Conservation (phyloP, 2,888 invertebrate genomes). For the Nephrocerus scutellatus region DNA sequence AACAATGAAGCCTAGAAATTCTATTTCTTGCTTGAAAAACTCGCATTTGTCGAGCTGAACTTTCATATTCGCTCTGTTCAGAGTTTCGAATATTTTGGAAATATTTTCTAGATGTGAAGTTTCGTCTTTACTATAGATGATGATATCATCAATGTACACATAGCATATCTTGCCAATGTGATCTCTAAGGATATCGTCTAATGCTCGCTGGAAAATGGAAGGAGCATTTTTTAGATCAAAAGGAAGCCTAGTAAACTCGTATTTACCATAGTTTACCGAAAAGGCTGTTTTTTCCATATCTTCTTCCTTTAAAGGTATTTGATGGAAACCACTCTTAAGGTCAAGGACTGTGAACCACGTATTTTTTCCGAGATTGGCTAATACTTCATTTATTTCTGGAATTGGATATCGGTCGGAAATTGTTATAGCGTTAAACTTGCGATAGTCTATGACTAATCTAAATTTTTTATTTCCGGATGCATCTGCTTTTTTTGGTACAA, state of each 20-base stretch:
- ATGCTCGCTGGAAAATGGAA: constrained; percentile 13
- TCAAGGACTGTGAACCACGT: constrained; percentile 12
- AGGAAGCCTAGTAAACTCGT: constrained; percentile 11
- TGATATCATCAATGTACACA: constrained; percentile 16
- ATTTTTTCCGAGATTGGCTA: constrained; percentile 9
- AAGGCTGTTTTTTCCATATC: constrained; percentile 15
- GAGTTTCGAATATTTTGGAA: constrained; percentile 6
- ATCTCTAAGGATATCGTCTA: constrained; percentile 15
- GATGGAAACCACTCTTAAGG: constrained; percentile 15
- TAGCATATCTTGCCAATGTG: constrained; percentile 12
- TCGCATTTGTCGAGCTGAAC: constrained; percentile 11
- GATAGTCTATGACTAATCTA: constrained; percentile 7
- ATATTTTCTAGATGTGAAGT: constrained; percentile 9
- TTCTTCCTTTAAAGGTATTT: constrained; percentile 9
- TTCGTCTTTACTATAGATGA: constrained; percentile 14
- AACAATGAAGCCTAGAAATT: constrained; percentile 8
- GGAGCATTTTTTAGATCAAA: constrained; percentile 19
- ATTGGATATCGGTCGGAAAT: constrained; percentile 15
- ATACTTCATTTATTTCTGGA: constrained; percentile 10
- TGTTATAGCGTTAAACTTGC: constrained; percentile 9
- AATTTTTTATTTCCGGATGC: constrained; percentile 1
- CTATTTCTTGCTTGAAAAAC: constrained; percentile 6
- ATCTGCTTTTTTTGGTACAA: constrained; percentile 8
- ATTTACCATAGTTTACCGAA: constrained; percentile 13
- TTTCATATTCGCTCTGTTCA: constrained; percentile 13